Evolutionary conservation across 2,797 vertebrate genomes (phyloP), one percentile per base, ranked within the genome.

Genomic region (Serranus cabrilla): DNA sequence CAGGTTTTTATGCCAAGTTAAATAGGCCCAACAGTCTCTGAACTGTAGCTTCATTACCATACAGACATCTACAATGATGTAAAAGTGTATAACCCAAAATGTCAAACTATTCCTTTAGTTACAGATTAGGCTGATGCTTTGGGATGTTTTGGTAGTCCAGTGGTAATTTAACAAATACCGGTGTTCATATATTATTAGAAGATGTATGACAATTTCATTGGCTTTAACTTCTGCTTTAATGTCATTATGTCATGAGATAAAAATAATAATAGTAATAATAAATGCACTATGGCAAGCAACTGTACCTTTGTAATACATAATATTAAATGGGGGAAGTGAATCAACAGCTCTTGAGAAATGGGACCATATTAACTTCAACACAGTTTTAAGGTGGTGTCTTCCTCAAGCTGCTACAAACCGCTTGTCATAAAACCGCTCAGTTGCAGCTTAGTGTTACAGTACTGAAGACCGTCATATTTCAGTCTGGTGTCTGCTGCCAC

Each of bases 401-500:
- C 43, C 59, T 68, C 49, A 37, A 71, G 37, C 40, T 72, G 60
- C 69, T 61, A 18, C 76, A 66, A 74, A 71, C 57, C 0, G 20
- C 50, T 25, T 49, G 40, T 87, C 69, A 69, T 65, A 76, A 81
- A 86, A 57, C 58, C 49, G 21, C 18, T 68, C 58, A 75, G 69
- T 23, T 83, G 31, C 23, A 70, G 65, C 65, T 72, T 39, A 42
- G 11, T 4, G 16, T 77, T 55, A 80, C 42, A 45, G 51, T 71
- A 58, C 37, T n/a, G n/a, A 62, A 40, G 40, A 68, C 62, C 40
- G 65, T 77, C 54, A 81, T 57, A 59, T 91, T 93, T 91, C 86
- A 84, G 88, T 61, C 39, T 63, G 57, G 63, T 73, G 62, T 85
- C 78, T 88, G 84, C 89, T 92, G 81, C 86, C 82, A 81, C 87